Evolutionary conservation across 2,797 vertebrate species (phyloP), one percentile per base, ranked within the genome.

Genomic region (Phoxinus dragarum): DNA sequence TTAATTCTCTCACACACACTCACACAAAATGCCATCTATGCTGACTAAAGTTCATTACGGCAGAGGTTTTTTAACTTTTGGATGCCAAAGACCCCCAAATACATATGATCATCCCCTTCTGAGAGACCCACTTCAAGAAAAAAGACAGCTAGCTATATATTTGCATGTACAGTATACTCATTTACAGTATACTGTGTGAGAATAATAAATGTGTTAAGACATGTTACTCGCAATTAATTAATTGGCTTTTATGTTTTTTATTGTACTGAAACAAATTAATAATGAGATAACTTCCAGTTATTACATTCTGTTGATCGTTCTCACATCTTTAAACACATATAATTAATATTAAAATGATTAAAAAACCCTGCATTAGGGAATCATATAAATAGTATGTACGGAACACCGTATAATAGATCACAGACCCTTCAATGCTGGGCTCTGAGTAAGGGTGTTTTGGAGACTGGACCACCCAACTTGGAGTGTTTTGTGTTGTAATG

Each of bases 401-500:
- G 52, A 52, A 81, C 81, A 84, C n/a, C 44, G 40, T 69, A 67
- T 52, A 76, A 52, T 52, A 84, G 10, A 49, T 52, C 81, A 72
- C 23, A 23, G 78, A 81, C 47, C 66, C 52, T 7, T 56, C 42
- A 31, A 31, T 64, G 66, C 49, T 87, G 54, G 72, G 68, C 47
- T 80, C n/a, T 47, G 64, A 75, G 69, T 68, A 85, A 82, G 74
- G 44, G 66, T 84, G 82, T 82, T 80, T 82, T 83, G 66, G 36
- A 80, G 59, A 77, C 10, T 42, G 86, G 94, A 94, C 95, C 95
- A 95, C 95, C 94, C 86, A 77, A 56, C 89, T 74, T 88, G 82
- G 88, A 87, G 75, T 8, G 89, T 89, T 94, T 93, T 91, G 78
- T 93, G 73, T 88, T 89, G 93, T 93, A 95, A 94, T 94, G 94